Evolutionary conservation across 2,888 invertebrate species (phyloP), one percentile per base, ranked within the genome.

Genomic region (Athripsodes cinereus): DNA sequence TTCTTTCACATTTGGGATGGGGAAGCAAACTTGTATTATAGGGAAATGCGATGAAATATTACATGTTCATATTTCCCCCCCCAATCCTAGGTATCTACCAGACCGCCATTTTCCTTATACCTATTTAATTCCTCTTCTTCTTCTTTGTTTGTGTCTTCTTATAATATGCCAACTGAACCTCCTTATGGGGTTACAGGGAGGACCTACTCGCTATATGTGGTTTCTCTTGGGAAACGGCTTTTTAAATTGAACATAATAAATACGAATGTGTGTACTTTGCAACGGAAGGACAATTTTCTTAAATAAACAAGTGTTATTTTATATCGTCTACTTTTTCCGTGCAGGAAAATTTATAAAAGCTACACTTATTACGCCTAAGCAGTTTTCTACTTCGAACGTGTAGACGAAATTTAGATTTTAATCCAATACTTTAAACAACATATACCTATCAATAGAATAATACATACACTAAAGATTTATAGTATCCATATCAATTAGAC

Each of bases 11-110:
- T 63, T 61, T 58, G 58, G 60, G 59, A 55, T 13, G 13, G 62
- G 53, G 56, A 49, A 53, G 50, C 54, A 54, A 58, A 40, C 16
- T n/a, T n/a, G n/a, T n/a, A n/a, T 57, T 53, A 58, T 53, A 22
- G 56, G 55, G 31, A 49, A 60, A 31, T 51, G 59, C 61, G 59
- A 63, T 63, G 61, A 63, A 63, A 63, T 63, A 63, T 63, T 63
- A 63, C 63, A 63, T 63, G 63, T 61, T 60, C 63, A 59, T 61
- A 53, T 63, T 59, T 59, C 58, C 55, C 57, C 55, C 10, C 35
- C 22, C 26, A 26, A 26, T 26, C 52, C 53, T 49, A 47, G 49
- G 22, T 48, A 22, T 53, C 51, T 51, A 46, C 50, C 50, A 35
- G 53, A 53, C 60, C 62, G 26, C 58, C 56, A 46, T 55, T 55